Conservation (phyloP, 2,113 vertebrate species). For the Chaetops frenatus region DNA sequence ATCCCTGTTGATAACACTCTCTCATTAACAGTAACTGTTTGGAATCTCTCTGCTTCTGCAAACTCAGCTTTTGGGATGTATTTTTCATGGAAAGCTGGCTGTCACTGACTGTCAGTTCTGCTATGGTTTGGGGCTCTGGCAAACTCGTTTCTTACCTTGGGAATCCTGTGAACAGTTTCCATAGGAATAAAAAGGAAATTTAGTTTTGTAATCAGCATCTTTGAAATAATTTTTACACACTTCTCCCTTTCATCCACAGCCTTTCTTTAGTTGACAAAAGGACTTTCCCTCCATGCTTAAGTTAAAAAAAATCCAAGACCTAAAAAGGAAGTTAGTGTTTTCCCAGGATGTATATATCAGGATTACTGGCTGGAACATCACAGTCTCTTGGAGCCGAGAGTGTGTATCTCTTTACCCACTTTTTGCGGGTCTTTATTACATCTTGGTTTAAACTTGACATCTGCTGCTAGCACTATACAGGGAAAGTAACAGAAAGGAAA, state of each 20-base stretch:
- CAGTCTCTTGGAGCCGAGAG: not conserved
- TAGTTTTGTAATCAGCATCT: not conserved
- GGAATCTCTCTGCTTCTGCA: not conserved
- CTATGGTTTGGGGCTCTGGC: not conserved
- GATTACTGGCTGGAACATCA: not conserved
- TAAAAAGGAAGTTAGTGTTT: not conserved
- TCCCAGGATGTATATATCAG: accelerated
- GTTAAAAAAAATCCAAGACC: not conserved
- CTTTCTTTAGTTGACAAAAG: not conserved
- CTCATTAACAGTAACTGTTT: not conserved
- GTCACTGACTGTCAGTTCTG: not conserved
- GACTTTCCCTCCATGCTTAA: not conserved
- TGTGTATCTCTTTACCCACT: not conserved
- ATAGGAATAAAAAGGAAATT: not conserved
- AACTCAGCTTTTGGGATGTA: not conserved
- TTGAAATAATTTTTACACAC: not conserved
- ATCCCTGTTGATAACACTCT: not conserved
- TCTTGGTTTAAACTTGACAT: not conserved
- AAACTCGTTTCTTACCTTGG: not conserved
- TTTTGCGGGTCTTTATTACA: not conserved
- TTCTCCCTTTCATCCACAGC: not conserved
- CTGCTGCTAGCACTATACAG: not conserved
- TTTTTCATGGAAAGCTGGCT: not conserved
- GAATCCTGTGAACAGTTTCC: not conserved
- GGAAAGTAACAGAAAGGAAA: not conserved